Conservation (phyloP, 2,113 vertebrate genomes). For the Miniopterus natalensis region DNA sequence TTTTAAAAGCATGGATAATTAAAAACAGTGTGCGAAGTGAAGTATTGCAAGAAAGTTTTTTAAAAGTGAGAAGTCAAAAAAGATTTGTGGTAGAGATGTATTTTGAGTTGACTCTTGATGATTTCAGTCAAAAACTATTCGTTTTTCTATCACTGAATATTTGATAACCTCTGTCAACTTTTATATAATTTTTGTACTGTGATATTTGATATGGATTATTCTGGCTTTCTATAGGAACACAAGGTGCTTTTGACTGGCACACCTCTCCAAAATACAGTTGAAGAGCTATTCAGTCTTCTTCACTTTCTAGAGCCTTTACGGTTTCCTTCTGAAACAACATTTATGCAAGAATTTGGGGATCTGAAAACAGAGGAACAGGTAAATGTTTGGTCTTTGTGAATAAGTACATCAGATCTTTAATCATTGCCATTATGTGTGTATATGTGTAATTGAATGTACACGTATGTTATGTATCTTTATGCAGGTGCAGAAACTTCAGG, state of each 20-base stretch:
- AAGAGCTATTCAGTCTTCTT: conserved; percentile 98
- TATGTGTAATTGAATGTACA: not conserved
- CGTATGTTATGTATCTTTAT: not conserved
- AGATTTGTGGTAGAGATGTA: not conserved
- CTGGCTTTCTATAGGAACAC: conserved; percentile 91
- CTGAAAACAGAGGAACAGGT: conserved; percentile 99
- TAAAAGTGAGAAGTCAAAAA: not conserved
- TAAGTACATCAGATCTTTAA: not conserved
- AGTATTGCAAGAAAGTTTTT: conserved; percentile 18
- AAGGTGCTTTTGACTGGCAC: conserved; percentile 98
- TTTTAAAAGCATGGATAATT: not conserved
- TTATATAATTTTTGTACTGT: not conserved
- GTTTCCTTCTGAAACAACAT: conserved; percentile 96
- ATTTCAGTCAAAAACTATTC: conserved; percentile 30
- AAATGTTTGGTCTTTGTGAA: conserved; percentile 56
- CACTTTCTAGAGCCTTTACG: conserved; percentile 97
- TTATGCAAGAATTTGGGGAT: conserved; percentile 99
- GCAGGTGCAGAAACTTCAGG: conserved; percentile 98
- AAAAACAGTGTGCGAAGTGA: not conserved
- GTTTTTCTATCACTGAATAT: not conserved
- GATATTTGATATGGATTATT: not conserved
- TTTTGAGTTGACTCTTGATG: conserved; percentile 42
- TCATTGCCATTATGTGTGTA: not conserved
- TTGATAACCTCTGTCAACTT: not conserved
- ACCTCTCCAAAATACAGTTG: conserved; percentile 98